Base-by-base conservation (phyloP, 2,797 vertebrate species). In the Psittacula derbiana region DNA sequence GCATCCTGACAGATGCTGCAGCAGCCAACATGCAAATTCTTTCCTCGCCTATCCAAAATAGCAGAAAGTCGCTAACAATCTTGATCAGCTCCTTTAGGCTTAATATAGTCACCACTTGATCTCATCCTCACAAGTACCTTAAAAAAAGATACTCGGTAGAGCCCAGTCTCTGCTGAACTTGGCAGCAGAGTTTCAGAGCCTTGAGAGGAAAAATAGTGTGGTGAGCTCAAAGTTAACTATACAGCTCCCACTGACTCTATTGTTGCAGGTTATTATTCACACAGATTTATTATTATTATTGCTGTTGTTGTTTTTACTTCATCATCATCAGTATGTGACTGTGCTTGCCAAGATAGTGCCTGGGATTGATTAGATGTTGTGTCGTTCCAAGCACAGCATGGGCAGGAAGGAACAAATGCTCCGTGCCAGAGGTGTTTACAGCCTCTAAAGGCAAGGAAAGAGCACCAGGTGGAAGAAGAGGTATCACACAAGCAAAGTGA, bases 1-100 rank as follows among this genome's bases (percentile, higher is more conserved):
- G 86, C 58, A 7, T 69, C 28, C 80, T 12, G n/a, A 49, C 90
- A 90, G 83, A 60, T 90, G 82, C 80, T 95, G 85, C 90, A 90
- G 88, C 87, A 74, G 8, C 17, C 11, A 2, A 71, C 88, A 53
- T 9, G 9, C 72, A 72, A 12, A 36, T 67, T 38, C 33, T 28
- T 86, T 36, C 86, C 58, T 90, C 93, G 62, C 86, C 78, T 62
- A 17, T 46, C 84, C 86, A 70, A 52, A 90, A 62, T 2, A 83
- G 85, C 79, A 85, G 67, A 55, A 20, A 87, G 64, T 74, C 1
- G 2, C 85, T 47, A 18, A 76, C 44, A 70, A 3, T 57, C 75
- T 46, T 73, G 31, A 79, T 79, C 5, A 13, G 33, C 83, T 94
- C 73, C 53, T 78, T 52, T 33, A 44, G 55, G 47, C 75, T 71